Evolutionary conservation across 2,797 vertebrate species (phyloP), one percentile per base, ranked within the genome.

Genomic region (Eupleurogrammus muticus): DNA sequence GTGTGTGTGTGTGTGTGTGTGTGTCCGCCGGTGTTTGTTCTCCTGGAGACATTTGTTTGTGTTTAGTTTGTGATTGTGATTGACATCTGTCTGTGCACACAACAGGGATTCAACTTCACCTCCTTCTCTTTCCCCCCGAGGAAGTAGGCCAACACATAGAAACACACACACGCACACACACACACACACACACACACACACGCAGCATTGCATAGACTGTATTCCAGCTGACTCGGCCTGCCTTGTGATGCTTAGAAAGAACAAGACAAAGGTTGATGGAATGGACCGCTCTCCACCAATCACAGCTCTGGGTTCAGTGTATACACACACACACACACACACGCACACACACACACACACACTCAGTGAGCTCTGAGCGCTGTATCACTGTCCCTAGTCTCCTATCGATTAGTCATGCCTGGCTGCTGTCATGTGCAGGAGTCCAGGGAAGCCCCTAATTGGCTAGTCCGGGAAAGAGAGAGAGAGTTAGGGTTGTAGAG

Each of bases 331-430:
- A 46, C 48, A 66, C 36, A 55, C 52, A 47, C 63, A 62, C 36
- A 59, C 48, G 69, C 46, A 75, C 13, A 62, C 48, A 71, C 57
- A 50, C 48, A 59, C 49, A 44, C 44, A 34, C 67, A 66, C 58
- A 63, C 59, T 62, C 42, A 53, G 55, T 64, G 62, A n/a, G 81
- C 81, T 70, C 63, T 70, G 63, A 88, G 75, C 57, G 2, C 21
- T 79, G 79, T 80, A 87, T 88, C 73, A 76, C 77, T 82, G 80
- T 90, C 88, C 81, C 79, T 38, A 66, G 73, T 81, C 49, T 83
- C 84, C 91, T 89, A 96, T 96, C 86, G 95, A 97, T 96, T 96
- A 94, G 94, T 94, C 92, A 91, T 94, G 94, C 91, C 92, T 95
- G 93, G 90, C 90, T 89, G 93, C 91, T 94, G 94, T 92, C 58